Base-by-base conservation (phyloP, 2,797 vertebrate species). In the Tarsius wallacei region DNA sequence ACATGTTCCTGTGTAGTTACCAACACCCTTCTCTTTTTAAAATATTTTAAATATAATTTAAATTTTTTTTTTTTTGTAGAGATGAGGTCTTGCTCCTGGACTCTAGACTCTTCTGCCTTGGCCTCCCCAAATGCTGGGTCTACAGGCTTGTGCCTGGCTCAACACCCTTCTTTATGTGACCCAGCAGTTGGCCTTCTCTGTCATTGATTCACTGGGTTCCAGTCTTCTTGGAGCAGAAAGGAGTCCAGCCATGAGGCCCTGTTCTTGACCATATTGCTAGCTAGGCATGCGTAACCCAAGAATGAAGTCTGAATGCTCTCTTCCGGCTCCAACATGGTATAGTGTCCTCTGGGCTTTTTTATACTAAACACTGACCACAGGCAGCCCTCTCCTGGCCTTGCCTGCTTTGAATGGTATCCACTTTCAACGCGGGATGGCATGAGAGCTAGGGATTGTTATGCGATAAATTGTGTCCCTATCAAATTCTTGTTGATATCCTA, bases 281-380 rank as follows among this genome's bases (percentile, higher is more conserved):
- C 10, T 26, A 51, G 16, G 11, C 3, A 10, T 47, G 21, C 19
- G 5, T 70, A 57, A 63, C 26, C 7, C 2, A 3, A 73, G 49
- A 61, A 84, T 24, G 47, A 49, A 47, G 51, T 47, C 83, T 22
- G 7, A 80, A 24, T 12, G 13, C 33, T 42, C 55, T 31, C 81
- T 51, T 22, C 33, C 76, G 16, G 42, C 14, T 77, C 68, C 21
- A 31, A 0, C 3, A 31, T 1, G 1, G 53, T 5, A 6, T 11
- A 16, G 4, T 6, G 16, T 53, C 13, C 26, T 24, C 42, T 59
- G 2, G 8, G 21, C 15, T 76, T 71, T 53, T 51, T 73, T 71
- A 59, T 16, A 53, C 19, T 36, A 68, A 96, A 61, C 19, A 22
- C 36, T 14, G 9, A 24, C 19, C 59, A 5, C 8, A 7, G 33